These are phyloP conservation scores for Maccullochella peelii DNA, from an alignment of 2,113 vertebrate species.

Conservation along the genomic window DNA sequence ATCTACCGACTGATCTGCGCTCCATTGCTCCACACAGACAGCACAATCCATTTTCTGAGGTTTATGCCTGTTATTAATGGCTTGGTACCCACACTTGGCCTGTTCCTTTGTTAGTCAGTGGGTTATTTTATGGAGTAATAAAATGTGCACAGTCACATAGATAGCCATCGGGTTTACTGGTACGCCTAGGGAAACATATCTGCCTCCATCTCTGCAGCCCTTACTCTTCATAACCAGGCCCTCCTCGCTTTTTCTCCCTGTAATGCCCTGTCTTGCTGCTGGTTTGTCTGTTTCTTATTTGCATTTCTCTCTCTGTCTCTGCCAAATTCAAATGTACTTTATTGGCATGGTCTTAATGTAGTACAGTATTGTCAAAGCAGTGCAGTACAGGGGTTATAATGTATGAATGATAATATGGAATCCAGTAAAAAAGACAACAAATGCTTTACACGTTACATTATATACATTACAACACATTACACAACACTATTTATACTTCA, in stretches of 20 bases:
- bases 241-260: conserved; percentile 8
- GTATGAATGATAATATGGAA: background rate
- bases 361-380: background rate
- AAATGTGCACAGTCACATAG: conserved; percentile 70
- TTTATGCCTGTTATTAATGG: conserved; percentile 77
- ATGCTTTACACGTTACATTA: background rate
- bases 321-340: conserved; percentile 6
- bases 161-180: conserved; percentile 71
- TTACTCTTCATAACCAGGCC: conserved; percentile 43
- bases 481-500: background rate
- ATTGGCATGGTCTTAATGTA: background rate
- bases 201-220: conserved; percentile 50
- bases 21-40: conserved; percentile 53
- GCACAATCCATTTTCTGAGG: conserved; percentile 67
- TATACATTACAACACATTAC: background rate
- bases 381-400: background rate
- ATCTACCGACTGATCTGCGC: conserved; percentile 45
- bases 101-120: conserved; percentile 69
- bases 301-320: conserved; percentile 23
- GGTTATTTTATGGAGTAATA: conserved; percentile 80
- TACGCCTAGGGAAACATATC: conserved; percentile 58
- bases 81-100: conserved; percentile 60
- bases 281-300: conserved; percentile 32
- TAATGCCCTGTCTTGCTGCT: background rate
- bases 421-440: background rate